Conservation (phyloP, 2,113 vertebrate species). For the Lipophrys pholis region DNA sequence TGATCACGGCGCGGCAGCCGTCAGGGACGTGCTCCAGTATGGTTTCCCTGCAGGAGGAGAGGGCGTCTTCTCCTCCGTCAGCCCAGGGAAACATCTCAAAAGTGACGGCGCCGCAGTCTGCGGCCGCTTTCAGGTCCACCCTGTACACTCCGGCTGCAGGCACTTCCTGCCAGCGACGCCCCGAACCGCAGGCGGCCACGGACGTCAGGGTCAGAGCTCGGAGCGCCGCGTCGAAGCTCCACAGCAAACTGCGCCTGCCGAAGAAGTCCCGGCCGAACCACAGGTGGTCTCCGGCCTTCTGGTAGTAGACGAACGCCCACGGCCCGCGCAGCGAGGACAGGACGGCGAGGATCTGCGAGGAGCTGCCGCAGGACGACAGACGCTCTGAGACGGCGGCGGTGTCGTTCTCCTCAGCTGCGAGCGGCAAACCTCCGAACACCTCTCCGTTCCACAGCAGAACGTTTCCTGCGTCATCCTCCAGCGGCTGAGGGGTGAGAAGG, state of each 20-base stretch:
- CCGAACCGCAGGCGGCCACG: conserved; percentile 74
- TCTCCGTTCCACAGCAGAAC: conserved; percentile 96
- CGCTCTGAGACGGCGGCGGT: conserved; percentile 83
- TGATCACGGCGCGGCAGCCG: conserved; percentile 69
- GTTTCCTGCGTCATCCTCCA: conserved; percentile 85
- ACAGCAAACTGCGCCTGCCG: conserved; percentile 94
- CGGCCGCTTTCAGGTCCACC: conserved; percentile 84
- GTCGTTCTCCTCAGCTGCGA: conserved; percentile 88
- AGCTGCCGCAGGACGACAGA: conserved; percentile 79
- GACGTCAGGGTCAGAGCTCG: conserved; percentile 84
- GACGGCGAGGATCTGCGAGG: conserved; percentile 84
- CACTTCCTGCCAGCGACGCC: conserved; percentile 87
- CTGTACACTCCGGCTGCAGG: conserved; percentile 90
- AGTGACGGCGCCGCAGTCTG: conserved; percentile 62
- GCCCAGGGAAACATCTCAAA: conserved; percentile 89
- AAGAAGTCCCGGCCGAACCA: conserved; percentile 98
- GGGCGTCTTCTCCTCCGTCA: conserved; percentile 29
- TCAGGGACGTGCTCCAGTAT: conserved; percentile 72
- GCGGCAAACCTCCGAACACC: conserved; percentile 86
- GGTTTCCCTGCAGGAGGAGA: conserved; percentile 21
- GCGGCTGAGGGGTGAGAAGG: conserved; percentile 87
- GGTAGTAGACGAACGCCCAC: conserved; percentile 93
- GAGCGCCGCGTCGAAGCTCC: conserved; percentile 79
- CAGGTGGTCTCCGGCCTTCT: conserved; percentile 84
- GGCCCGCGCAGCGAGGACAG: conserved; percentile 88